Percentiles rank a stretch among this genome's conserved stretches.
These are phyloP conservation scores for Merops nubicus DNA, from an alignment of 2,113 vertebrate species.

Conservation along the genomic window DNA sequence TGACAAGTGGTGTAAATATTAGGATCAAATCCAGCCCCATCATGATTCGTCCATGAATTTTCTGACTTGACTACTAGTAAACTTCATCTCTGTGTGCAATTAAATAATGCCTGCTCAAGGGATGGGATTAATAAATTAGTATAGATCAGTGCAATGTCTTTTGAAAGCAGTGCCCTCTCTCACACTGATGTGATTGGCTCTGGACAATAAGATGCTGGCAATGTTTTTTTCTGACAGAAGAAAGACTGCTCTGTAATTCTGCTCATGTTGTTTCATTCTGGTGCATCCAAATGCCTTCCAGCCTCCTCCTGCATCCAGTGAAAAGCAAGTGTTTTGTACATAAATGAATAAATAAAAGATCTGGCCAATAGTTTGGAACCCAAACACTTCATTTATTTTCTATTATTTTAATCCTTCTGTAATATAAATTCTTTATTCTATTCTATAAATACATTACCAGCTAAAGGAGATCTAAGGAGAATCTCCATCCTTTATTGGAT, in stretches of 20 bases:
- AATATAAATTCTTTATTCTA: too few relatives aligned
- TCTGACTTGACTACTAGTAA: background rate
- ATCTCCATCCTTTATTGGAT: too few relatives aligned
- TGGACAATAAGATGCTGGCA: background rate
- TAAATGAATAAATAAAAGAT: background rate
- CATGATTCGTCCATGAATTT: slow-evolving; percentile 2
- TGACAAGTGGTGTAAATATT: background rate
- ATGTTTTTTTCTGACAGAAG: background rate
- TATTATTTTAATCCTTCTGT: background rate
- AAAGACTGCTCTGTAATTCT: slow-evolving; percentile 20
- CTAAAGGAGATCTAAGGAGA: too few relatives aligned
- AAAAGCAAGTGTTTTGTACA: background rate
- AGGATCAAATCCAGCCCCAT: background rate
- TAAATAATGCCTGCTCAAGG: background rate
- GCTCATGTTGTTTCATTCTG: background rate
- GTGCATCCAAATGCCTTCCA: background rate
- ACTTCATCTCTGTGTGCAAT: background rate
- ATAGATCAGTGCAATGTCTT: background rate
- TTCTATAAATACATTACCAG: too few relatives aligned
- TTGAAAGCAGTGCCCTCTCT: background rate
- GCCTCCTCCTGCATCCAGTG: background rate
- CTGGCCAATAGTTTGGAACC: background rate
- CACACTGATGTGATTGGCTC: background rate
- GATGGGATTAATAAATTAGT: background rate
- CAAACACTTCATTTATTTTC: background rate